Evolutionary conservation across 2,888 invertebrate genomes (phyloP).

Genomic region (Melanchra persicariae): DNA sequence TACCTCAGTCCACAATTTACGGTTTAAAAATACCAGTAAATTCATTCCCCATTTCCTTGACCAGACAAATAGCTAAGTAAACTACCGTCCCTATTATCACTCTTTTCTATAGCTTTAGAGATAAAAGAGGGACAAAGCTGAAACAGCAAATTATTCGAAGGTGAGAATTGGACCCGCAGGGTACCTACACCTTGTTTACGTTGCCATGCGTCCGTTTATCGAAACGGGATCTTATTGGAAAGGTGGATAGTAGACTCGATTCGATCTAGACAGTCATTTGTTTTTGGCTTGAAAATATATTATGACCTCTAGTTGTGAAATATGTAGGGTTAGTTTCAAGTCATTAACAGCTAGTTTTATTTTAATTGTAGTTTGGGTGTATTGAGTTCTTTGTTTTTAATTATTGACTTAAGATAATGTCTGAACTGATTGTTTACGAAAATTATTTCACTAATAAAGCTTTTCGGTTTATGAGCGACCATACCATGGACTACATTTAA

Average conservation of each 20-base stretch:
- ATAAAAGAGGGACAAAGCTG: constrained; percentile 49
- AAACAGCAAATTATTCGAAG: constrained; percentile 25
- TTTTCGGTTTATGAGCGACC: too few species aligned
- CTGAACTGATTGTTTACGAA: too few species aligned
- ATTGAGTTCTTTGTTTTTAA: too few species aligned
- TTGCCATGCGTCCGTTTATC: constrained; percentile 48
- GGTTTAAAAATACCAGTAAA: constrained; percentile 5
- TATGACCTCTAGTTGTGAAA: not conserved
- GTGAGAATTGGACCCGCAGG: constrained; percentile 58
- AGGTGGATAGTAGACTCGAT: constrained; percentile 33
- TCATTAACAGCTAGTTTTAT: too few species aligned
- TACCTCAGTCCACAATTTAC: not conserved
- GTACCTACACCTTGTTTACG: constrained; percentile 46
- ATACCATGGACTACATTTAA: too few species aligned
- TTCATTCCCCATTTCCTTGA: not conserved
- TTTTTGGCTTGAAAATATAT: constrained; percentile 26
- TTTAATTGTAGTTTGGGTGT: too few species aligned
- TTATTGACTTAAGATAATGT: too few species aligned
- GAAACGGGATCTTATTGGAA: constrained; percentile 44
- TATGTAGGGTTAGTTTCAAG: not conserved
- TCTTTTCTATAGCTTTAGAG: constrained; percentile 23
- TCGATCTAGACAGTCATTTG: constrained; percentile 25
- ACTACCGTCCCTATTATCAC: constrained; percentile 8
- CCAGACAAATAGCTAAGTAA: constrained; percentile 31
- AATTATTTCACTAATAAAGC: too few species aligned